Percentiles rank a stretch among this genome's conserved stretches.
These are phyloP conservation scores for Emydura subglobosa DNA, from an alignment of 2,113 vertebrate species.

Conservation along the genomic window DNA sequence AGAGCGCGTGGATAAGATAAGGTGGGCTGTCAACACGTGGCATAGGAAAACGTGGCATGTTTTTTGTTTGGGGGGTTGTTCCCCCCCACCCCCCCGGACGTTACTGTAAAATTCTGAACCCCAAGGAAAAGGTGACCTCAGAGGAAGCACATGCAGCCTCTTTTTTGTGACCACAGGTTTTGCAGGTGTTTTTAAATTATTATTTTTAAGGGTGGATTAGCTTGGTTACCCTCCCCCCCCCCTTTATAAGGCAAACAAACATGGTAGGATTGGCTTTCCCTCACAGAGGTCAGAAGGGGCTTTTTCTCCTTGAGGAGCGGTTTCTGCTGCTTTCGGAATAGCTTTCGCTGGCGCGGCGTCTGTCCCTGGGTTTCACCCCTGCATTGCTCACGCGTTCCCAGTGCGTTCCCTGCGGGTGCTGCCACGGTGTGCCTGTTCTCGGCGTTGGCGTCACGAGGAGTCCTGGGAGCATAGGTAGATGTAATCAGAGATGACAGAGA, in stretches of 20 bases:
- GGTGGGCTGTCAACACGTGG: background rate
- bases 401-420: constrained; percentile 43
- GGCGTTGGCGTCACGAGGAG: constrained; percentile 65
- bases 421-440: constrained; percentile 48
- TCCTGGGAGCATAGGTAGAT: constrained; percentile 57
- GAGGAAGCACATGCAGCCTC: background rate
- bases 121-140: no score
- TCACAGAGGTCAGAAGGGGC: background rate
- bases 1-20: background rate
- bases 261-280: background rate
- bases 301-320: background rate
- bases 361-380: constrained; percentile 44
- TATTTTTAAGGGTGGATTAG: background rate
- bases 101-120: background rate
- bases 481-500: constrained; percentile 69
- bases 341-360: background rate
- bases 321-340: background rate
- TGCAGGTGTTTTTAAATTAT: background rate
- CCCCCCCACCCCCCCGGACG: background rate
- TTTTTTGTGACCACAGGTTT: background rate
- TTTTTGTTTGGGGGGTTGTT: background rate
- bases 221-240: constrained; percentile 12
- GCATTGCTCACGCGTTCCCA: constrained; percentile 40
- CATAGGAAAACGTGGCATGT: background rate
- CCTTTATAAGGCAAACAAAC: constrained; percentile 27